phyloP scores from a whole-genome alignment of 2,888 invertebrate species.

The Polietes domitor region DNA sequence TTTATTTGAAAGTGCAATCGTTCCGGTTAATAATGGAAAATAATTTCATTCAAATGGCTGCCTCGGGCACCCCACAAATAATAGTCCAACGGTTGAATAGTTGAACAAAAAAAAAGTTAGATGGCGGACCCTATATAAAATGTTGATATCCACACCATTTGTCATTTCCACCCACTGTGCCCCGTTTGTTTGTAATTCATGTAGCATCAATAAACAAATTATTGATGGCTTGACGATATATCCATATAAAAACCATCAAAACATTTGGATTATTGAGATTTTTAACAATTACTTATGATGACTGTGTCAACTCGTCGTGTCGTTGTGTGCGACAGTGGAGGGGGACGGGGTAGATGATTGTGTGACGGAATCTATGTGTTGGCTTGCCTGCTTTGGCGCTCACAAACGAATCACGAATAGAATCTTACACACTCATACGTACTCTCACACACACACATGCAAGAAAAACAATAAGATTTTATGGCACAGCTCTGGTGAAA shows the following conservation, averaged over 20 bases:
- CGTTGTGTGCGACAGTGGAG: not conserved
- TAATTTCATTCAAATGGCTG: no score
- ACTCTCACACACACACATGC: not conserved
- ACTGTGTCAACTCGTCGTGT: conserved; percentile 7
- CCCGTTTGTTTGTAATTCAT: no score
- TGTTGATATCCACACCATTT: no score
- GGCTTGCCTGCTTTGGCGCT: not conserved
- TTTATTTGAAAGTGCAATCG: no score
- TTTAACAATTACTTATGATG: conserved; percentile 23
- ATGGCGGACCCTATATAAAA: no score
- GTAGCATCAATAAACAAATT: conserved; percentile 18
- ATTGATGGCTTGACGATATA: conserved; percentile 26
- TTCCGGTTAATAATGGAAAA: no score
- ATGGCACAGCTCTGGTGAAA: not conserved
- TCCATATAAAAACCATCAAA: conserved; percentile 51
- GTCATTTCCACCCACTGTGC: no score
- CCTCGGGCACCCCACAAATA: no score
- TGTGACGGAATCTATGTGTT: not conserved
- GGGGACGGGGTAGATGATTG: not conserved
- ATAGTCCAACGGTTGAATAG: no score
- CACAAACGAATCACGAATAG: not conserved
- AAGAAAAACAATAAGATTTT: conserved; percentile 53
- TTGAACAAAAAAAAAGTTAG: no score
- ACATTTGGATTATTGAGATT: conserved; percentile 52
- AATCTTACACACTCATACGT: not conserved